These are phyloP conservation scores for Actenoides hombroni DNA, from an alignment of 2,113 vertebrate species.

Conservation along the genomic window DNA sequence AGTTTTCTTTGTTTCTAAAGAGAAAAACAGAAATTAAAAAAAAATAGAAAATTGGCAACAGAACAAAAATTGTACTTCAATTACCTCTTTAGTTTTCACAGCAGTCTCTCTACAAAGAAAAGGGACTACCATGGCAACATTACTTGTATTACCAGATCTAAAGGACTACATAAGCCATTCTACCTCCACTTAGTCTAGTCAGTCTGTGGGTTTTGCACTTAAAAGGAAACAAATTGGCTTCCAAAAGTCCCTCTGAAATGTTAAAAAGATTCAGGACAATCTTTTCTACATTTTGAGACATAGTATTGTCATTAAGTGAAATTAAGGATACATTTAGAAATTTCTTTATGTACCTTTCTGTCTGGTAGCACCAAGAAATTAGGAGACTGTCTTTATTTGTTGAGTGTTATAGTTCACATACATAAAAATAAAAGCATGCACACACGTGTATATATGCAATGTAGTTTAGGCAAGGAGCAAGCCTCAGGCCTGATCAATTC, in stretches of 20 bases:
- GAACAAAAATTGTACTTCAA: slow-evolving; percentile 5
- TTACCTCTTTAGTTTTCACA: slow-evolving; percentile 13
- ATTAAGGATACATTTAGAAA: neutral
- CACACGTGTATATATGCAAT: accelerated
- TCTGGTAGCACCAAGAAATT: neutral
- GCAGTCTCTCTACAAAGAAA: neutral
- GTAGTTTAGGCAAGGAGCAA: neutral
- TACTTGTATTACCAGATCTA: neutral
- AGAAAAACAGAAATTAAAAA: neutral
- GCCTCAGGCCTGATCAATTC: neutral
- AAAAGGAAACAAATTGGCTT: neutral
- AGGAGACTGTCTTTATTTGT: neutral
- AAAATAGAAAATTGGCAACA: neutral
- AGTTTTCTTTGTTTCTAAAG: neutral
- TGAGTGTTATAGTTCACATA: neutral
- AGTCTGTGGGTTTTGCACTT: neutral
- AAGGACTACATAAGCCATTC: neutral
- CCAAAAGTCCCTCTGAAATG: neutral
- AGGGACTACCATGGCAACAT: slow-evolving; percentile 4
- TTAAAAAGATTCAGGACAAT: neutral
- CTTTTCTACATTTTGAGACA: neutral
- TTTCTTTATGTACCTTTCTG: neutral
- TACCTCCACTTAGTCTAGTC: neutral
- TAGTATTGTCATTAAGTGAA: neutral
- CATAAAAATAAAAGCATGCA: neutral